These are phyloP conservation scores for Nymphalis urticae DNA, from an alignment of 2,888 invertebrate genomes.

Conservation along the genomic window DNA sequence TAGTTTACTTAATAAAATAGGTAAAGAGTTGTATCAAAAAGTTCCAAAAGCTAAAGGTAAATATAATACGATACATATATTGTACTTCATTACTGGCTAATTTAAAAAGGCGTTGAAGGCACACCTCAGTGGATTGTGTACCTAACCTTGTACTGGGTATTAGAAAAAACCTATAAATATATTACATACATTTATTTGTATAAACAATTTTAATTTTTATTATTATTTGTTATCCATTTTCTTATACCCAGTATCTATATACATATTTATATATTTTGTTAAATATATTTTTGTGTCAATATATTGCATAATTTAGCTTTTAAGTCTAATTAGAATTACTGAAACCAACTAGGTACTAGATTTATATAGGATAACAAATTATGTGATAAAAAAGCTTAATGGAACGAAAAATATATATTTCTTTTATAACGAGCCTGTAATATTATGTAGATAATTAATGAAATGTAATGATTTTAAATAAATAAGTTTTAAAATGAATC, in stretches of 20 bases:
- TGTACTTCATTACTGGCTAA: not conserved
- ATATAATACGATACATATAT: not conserved
- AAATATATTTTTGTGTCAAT: slow-evolving; percentile 64
- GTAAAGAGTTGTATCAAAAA: not conserved
- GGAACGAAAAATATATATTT: slow-evolving; percentile 52
- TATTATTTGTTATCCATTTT: slow-evolving; percentile 21
- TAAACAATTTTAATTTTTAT: slow-evolving; percentile 4
- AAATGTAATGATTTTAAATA: slow-evolving; percentile 40
- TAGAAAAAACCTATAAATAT: not conserved
- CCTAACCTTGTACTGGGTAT: slow-evolving; percentile 7
- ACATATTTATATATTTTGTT: slow-evolving; percentile 18
- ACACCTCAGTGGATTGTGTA: not conserved
- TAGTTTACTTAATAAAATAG: not conserved
- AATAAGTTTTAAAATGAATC: slow-evolving; percentile 31
- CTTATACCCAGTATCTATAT: slow-evolving; percentile 30
- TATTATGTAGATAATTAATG: slow-evolving; percentile 28
- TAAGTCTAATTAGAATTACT: slow-evolving; percentile 58
- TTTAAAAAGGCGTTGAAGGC: not conserved
- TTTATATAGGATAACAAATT: slow-evolving; percentile 55
- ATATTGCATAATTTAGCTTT: slow-evolving; percentile 73
- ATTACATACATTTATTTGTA: slow-evolving; percentile 6
- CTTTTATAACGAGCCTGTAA: slow-evolving; percentile 60
- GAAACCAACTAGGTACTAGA: slow-evolving; percentile 48
- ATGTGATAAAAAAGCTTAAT: slow-evolving; percentile 67
- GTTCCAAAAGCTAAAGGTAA: not conserved